phyloP scores from a whole-genome alignment of 2,113 vertebrate genomes.

The Hemiprocne comata region DNA sequence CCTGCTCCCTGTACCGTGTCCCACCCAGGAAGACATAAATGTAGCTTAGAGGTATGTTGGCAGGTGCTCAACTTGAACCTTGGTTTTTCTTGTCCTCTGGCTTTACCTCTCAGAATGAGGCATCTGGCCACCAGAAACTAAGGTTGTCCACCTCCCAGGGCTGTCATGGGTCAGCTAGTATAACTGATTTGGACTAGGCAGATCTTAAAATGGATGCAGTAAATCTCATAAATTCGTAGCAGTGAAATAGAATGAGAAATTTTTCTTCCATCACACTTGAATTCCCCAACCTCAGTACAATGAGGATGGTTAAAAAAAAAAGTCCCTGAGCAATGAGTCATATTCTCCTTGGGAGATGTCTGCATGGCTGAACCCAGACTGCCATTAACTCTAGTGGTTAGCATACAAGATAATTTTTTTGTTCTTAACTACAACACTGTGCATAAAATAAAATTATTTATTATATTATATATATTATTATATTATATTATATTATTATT shows the following conservation, averaged over 20 bases:
- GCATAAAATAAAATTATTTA: background rate
- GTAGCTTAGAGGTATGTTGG: background rate
- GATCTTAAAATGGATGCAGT: background rate
- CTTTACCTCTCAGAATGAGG: background rate
- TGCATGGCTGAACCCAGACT: background rate
- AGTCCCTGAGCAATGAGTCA: constrained; percentile 41
- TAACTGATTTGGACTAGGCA: background rate
- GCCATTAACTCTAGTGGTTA: background rate
- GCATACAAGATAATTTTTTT: background rate
- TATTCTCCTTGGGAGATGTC: background rate
- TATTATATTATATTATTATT: background rate
- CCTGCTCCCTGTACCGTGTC: background rate
- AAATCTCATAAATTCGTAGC: background rate
- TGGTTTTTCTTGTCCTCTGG: background rate
- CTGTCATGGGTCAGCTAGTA: background rate
- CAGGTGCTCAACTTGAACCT: background rate
- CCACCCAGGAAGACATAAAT: background rate
- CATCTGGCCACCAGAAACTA: background rate
- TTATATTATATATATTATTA: background rate
- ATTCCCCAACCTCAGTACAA: constrained; percentile 27
- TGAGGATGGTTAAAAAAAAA: background rate
- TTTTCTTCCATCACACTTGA: background rate
- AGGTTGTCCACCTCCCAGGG: background rate
- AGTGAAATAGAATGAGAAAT: background rate
- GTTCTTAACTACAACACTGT: background rate